Conservation (phyloP, 2,888 invertebrate genomes). For the Sicus ferrugineus region DNA sequence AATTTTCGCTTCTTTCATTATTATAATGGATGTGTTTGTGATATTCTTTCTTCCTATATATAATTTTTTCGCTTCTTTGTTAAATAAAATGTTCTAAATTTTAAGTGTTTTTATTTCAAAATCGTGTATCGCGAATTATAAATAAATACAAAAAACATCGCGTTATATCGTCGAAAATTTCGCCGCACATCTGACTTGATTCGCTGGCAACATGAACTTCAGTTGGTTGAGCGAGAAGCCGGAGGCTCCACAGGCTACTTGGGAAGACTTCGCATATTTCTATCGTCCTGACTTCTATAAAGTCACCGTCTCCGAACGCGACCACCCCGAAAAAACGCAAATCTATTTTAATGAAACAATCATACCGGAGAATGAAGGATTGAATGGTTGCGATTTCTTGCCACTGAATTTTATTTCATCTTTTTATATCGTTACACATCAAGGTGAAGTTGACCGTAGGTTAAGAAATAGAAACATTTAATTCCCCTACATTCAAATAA, state of each 20-base stretch:
- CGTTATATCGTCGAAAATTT: constrained; percentile 33
- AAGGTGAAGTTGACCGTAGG: constrained; percentile 64
- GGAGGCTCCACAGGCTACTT: constrained; percentile 66
- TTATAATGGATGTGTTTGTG: too few species aligned
- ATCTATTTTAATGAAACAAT: constrained; percentile 61
- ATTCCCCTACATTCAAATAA: too few species aligned
- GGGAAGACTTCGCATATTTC: constrained; percentile 65
- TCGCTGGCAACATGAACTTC: constrained; percentile 57
- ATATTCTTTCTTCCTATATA: constrained; percentile 22
- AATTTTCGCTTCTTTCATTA: background rate
- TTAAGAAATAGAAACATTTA: too few species aligned
- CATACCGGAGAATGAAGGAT: constrained; percentile 59
- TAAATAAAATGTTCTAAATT: constrained; percentile 56
- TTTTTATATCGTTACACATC: constrained; percentile 64
- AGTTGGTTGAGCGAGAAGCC: constrained; percentile 60
- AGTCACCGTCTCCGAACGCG: constrained; percentile 66
- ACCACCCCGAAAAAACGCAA: constrained; percentile 60
- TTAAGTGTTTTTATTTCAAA: constrained; percentile 64
- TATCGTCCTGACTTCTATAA: constrained; percentile 62
- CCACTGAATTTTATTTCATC: constrained; percentile 64
- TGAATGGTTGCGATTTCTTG: constrained; percentile 61
- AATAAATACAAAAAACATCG: constrained; percentile 36
- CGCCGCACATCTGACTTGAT: background rate
- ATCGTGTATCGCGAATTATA: constrained; percentile 39
- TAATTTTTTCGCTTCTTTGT: constrained; percentile 42